A percentile compares a stretch with the other conserved stretches of the same genome.
These are phyloP conservation scores for Leptinotarsa undecemlineata DNA, from an alignment of 1,140 invertebrate genomes.

Conservation along the genomic window DNA sequence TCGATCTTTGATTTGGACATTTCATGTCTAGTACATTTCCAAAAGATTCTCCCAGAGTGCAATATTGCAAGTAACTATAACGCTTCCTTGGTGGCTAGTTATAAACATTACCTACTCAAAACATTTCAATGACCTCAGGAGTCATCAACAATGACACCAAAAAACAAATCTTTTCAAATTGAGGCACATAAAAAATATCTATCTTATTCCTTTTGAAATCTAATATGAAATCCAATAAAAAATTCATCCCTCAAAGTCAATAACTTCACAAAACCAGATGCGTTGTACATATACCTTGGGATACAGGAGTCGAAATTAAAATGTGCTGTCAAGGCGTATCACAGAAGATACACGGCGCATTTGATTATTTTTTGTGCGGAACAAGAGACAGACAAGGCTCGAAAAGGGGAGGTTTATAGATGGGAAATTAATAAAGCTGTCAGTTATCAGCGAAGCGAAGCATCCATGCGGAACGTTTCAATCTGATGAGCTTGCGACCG, in stretches of 20 bases:
- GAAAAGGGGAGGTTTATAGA: constrained; percentile 44
- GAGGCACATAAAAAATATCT: neutral
- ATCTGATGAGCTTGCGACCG: constrained; percentile 42
- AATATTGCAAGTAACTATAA: too few relatives aligned
- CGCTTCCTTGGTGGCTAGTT: too few relatives aligned
- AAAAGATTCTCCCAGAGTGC: too few relatives aligned
- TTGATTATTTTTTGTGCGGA: constrained; percentile 27
- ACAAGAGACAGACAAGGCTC: constrained; percentile 50
- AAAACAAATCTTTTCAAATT: neutral
- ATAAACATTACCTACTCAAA: too few relatives aligned
- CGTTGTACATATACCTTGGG: constrained; percentile 6
- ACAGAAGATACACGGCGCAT: constrained; percentile 31
- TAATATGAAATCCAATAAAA: neutral
- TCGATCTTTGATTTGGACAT: too few relatives aligned
- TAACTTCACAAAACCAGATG: constrained; percentile 15
- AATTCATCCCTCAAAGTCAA: constrained; percentile 6
- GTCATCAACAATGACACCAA: too few relatives aligned
- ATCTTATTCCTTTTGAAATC: neutral
- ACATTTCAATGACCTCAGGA: too few relatives aligned
- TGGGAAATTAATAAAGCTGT: constrained; percentile 77
- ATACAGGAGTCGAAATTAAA: constrained; percentile 33
- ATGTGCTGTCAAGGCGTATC: constrained; percentile 38
- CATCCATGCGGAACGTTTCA: constrained; percentile 48
- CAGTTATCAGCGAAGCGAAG: constrained; percentile 61
- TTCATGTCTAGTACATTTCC: too few relatives aligned